Evolutionary conservation across 2,888 invertebrate species (phyloP), one percentile per base, ranked within the genome.

Genomic region (Bellardia pandia): DNA sequence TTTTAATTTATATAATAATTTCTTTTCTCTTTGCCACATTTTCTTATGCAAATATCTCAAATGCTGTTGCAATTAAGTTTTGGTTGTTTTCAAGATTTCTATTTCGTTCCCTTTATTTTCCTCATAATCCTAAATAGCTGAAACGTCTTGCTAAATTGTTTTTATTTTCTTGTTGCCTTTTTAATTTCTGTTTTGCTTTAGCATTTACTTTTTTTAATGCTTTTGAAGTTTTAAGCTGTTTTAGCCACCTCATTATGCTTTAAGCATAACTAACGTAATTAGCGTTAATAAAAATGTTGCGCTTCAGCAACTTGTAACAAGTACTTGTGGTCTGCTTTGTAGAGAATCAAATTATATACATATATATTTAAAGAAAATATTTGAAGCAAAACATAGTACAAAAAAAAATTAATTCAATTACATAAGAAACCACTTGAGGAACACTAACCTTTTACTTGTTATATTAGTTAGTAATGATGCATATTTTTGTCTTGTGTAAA

Each of bases 261-360:
- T 81, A 66, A 87, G 87, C 86, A 86, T 86, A 86, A 86, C 85
- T 83, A 86, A 80, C 71, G 83, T 85, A 85, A 84, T 81, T 82
- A 86, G 86, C 86, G 86, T 86, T 86, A 85, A 74, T 82, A 86
- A 79, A 80, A 83, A 86, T 83, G 51, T 56, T 85, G 48, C 72
- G 76, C 78, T 88, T 75, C 75, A 85, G 81, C 85, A 78, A 78
- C 53, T 79, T 78, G 56, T 53, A 79, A 75, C 77, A 78, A 86
- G 69, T 71, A 33, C 62, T 79, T 69, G 79, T 69, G 83, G 80
- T 83, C 58, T 77, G 45, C 68, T 68, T 78, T 51, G 13, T 30
- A 64, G 53, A 13, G 30, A 42, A 48, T 48, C 33, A 16, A 60
- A 66, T 62, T 68, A 40, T 33, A 66, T 53, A 42, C 51, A 16